Conservation (phyloP, 2,797 vertebrate species). For the Eutrigla gurnardus region DNA sequence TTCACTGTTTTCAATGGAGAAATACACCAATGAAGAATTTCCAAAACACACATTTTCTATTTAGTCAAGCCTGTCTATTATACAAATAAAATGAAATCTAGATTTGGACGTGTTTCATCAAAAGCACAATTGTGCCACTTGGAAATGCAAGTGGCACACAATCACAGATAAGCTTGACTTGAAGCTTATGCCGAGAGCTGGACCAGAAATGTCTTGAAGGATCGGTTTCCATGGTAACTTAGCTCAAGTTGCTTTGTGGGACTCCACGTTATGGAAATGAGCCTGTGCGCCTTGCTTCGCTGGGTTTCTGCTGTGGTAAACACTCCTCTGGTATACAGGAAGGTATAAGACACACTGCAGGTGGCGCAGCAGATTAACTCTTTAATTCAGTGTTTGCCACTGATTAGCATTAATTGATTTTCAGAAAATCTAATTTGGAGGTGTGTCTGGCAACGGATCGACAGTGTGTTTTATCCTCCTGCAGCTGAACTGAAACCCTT, state of each 20-base stretch:
- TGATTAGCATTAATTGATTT: neutral
- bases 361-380: neutral
- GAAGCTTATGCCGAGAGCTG: neutral
- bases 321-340: neutral
- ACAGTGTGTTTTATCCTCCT: neutral
- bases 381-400: neutral
- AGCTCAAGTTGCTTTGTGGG: neutral
- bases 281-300: neutral
- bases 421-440: neutral
- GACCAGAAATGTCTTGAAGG: neutral
- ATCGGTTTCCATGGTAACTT: conserved; percentile 31
- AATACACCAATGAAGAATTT: too few species aligned
- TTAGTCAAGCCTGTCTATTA: neutral
- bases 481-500: neutral
- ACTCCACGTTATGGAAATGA: conserved; percentile 17
- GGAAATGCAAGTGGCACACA: neutral
- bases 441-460: neutral
- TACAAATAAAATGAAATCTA: too few species aligned
- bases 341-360: neutral
- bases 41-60: too few species aligned
- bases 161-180: neutral
- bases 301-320: neutral
- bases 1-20: too few species aligned
- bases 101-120: too few species aligned
- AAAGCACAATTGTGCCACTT: too few species aligned